Conservation (phyloP, 2,797 vertebrate genomes). For the Enteromius radiatus region DNA sequence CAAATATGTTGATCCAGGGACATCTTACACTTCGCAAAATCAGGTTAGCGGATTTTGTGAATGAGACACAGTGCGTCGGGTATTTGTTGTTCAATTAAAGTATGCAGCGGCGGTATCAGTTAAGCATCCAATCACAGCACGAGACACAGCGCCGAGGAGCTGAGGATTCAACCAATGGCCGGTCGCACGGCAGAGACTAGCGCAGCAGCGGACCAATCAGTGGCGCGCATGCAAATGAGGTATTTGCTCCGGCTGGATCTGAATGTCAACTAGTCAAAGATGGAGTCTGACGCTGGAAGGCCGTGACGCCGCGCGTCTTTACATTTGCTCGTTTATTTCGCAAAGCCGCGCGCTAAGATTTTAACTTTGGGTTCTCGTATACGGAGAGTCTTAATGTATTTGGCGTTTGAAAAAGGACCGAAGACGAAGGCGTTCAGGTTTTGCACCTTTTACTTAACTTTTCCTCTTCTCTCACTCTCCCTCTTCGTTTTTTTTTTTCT, state of each 20-base stretch:
- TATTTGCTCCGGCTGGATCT: constrained; percentile 85
- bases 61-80: constrained; percentile 85
- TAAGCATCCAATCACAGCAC: constrained; percentile 76
- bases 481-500: constrained; percentile 57
- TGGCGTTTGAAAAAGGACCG: constrained; percentile 57
- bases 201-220: constrained; percentile 87
- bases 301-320: constrained; percentile 85
- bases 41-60: constrained; percentile 84
- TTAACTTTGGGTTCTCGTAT: constrained; percentile 32
- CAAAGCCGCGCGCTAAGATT: constrained; percentile 53
- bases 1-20: too few species aligned
- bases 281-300: constrained; percentile 90
- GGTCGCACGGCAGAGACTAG: constrained; percentile 81
- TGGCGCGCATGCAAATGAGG: constrained; percentile 83
- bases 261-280: constrained; percentile 99
- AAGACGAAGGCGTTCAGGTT: constrained; percentile 65
- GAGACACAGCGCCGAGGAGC: constrained; percentile 83
- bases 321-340: constrained; percentile 70
- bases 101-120: constrained; percentile 71
- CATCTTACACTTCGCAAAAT: too few species aligned
- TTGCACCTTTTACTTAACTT: constrained; percentile 77
- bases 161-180: constrained; percentile 81
- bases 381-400: constrained; percentile 58
- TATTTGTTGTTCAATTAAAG: constrained; percentile 88
- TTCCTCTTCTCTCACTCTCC: constrained; percentile 61